phyloP scores from a whole-genome alignment of 2,797 vertebrate species.

The Heliangelus exortis region DNA sequence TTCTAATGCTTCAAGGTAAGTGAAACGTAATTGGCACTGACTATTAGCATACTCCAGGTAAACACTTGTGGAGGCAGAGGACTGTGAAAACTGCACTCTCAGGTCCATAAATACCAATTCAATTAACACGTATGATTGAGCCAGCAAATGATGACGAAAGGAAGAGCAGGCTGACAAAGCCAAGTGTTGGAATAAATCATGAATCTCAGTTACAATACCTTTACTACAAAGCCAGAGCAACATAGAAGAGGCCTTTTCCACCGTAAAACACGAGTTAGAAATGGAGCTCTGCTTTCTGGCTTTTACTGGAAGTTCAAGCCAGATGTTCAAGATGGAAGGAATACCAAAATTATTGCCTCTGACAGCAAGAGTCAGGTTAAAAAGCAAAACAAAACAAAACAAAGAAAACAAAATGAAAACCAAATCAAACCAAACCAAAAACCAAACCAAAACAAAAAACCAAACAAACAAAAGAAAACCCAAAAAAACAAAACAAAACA shows the following conservation, averaged over 20 bases:
- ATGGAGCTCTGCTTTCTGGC: neutral
- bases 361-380: neutral
- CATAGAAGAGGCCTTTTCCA: neutral
- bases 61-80: neutral
- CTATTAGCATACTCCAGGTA: neutral
- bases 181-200: conserved; percentile 3
- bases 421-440: no score
- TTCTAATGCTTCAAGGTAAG: neutral
- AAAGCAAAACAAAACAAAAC: neutral
- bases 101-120: conserved; percentile 2
- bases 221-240: neutral
- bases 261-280: neutral
- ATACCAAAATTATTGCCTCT: conserved; percentile 1
- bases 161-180: conserved; percentile 1
- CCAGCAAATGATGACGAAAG: neutral
- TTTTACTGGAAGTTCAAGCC: neutral
- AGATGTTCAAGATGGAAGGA: neutral
- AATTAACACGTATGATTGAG: conserved; percentile 22
- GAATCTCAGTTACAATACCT: neutral
- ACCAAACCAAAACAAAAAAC: no score
- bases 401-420: neutral
- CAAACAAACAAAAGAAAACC: no score
- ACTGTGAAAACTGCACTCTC: neutral
- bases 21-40: neutral
- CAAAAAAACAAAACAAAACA: no score